Conservation (phyloP, 2,113 vertebrate species). For the Morphnarchus princeps region DNA sequence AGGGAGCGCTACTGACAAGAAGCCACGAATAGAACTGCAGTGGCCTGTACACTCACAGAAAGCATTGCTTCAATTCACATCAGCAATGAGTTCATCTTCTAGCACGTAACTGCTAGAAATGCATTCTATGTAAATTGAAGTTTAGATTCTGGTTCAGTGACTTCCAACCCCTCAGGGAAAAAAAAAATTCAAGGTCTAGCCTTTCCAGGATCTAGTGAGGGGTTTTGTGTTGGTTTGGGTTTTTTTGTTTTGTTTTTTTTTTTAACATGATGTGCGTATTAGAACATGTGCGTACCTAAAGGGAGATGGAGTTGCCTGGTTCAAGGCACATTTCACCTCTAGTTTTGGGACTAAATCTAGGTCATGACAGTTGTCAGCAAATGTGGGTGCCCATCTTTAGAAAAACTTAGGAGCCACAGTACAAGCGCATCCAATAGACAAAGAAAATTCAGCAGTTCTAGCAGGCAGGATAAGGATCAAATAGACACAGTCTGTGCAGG, state of each 20-base stretch:
- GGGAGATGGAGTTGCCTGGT: not conserved
- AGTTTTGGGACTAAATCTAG: not conserved
- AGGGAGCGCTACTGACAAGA: not conserved
- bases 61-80: not conserved
- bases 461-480: not conserved
- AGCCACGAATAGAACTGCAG: not conserved
- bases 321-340: not conserved
- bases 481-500: not conserved
- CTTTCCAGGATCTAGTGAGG: not conserved
- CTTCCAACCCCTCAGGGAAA: not conserved
- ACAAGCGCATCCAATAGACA: not conserved
- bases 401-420: not conserved
- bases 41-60: not conserved
- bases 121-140: not conserved
- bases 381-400: not conserved
- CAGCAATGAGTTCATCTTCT: not conserved
- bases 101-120: not conserved
- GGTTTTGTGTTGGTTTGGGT: too few relatives aligned
- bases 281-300: not conserved
- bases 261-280: not conserved
- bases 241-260: not conserved
- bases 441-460: not conserved
- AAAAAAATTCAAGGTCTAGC: not conserved
- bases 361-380: not conserved
- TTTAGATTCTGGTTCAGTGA: constrained; percentile 12